These are phyloP conservation scores for Chloroceryle amazona DNA, from an alignment of 2,797 vertebrate genomes.

Conservation along the genomic window DNA sequence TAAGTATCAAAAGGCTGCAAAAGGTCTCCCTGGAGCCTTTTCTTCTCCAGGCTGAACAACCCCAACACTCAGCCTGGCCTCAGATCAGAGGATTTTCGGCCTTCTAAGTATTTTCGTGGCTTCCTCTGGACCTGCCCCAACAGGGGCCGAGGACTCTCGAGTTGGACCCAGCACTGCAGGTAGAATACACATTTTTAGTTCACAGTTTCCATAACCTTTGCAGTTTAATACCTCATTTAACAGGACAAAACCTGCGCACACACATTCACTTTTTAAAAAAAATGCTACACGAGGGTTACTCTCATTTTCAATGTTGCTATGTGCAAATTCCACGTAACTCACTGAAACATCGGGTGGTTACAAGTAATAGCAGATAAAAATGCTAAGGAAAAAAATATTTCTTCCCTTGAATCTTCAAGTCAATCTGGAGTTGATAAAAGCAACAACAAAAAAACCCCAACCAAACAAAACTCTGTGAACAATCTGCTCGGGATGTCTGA, in stretches of 20 bases:
- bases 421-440: neutral
- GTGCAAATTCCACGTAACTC: neutral
- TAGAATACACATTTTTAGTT: neutral
- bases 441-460: neutral
- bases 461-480: accelerated
- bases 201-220: neutral
- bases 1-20: neutral
- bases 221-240: neutral
- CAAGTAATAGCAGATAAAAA: neutral
- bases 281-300: neutral
- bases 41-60: neutral
- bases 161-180: neutral
- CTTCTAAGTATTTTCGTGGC: neutral
- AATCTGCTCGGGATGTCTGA: neutral
- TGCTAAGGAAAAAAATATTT: accelerated
- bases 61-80: neutral
- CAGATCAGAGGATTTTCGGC: neutral
- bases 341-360: neutral
- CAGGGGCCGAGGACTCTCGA: neutral
- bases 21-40: neutral
- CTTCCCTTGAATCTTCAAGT: accelerated
- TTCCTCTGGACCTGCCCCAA: neutral
- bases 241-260: neutral
- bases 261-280: neutral
- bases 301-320: neutral